Evolutionary conservation across 53 echinoderm and acorn worm genomes (phyloP).

Genomic region (Mesocentrotus franciscanus): DNA sequence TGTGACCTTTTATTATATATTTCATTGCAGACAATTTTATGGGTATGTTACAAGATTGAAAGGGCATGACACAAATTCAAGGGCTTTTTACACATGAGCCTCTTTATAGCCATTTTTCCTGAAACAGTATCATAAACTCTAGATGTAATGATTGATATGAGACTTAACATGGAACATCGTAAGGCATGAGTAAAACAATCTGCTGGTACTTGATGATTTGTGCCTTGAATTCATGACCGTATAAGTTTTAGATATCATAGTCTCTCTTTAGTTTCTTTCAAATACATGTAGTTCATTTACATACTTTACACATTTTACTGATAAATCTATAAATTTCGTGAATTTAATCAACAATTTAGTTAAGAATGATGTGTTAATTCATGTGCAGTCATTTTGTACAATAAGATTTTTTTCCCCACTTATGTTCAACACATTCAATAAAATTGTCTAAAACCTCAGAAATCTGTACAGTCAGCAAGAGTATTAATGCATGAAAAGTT

Average conservation of each 20-base stretch:
- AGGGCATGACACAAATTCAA: background rate
- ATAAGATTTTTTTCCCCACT: background rate
- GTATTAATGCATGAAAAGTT: no score
- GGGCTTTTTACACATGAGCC: background rate
- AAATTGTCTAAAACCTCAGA: no score
- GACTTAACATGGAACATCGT: background rate
- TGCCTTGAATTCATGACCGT: background rate
- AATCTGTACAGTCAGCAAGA: no score
- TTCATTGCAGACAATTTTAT: background rate
- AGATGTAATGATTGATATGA: background rate
- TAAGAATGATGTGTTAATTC: background rate
- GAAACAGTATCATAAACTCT: background rate
- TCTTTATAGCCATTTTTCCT: background rate
- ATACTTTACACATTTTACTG: background rate
- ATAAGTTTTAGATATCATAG: background rate
- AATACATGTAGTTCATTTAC: background rate
- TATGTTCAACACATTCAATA: background rate
- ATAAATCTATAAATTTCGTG: no score
- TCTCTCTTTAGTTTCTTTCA: background rate
- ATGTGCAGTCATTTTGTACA: background rate
- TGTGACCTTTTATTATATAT: background rate
- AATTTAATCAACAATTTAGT: no score
- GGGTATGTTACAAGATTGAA: background rate
- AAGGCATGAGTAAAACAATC: background rate
- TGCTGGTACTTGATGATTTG: background rate